phyloP scores from a whole-genome alignment of 2,113 vertebrate genomes.

The Oenanthe melanoleuca region DNA sequence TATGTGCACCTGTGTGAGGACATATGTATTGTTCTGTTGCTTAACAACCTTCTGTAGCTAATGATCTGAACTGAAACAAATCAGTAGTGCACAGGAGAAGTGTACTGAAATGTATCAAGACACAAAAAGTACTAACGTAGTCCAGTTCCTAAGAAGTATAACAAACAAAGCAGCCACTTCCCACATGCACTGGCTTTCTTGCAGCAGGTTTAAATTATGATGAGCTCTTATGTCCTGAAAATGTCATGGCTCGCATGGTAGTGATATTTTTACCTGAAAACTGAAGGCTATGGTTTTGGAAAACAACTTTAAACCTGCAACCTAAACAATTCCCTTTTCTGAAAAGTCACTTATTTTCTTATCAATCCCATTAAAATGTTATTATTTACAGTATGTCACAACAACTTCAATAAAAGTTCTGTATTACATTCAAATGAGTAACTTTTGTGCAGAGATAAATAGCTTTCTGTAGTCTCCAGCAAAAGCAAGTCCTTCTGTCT shows the following conservation, averaged over 20 bases:
- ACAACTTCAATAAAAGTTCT: not conserved
- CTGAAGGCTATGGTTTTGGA: not conserved
- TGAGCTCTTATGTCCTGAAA: not conserved
- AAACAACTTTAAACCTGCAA: not conserved
- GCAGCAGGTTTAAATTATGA: not conserved
- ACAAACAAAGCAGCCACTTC: not conserved
- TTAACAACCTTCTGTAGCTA: not conserved
- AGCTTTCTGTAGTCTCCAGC: not conserved
- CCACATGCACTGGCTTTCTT: not conserved
- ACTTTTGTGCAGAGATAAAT: not conserved
- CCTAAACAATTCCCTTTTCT: not conserved
- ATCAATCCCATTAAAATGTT: not conserved
- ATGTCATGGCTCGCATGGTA: not conserved
- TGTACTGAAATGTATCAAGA: not conserved
- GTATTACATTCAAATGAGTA: not conserved
- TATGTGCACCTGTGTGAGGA: not conserved
- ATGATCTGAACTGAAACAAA: not conserved
- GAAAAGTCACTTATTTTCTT: not conserved
- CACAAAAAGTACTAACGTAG: not conserved
- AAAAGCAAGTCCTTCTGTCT: not conserved
- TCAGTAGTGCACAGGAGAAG: not conserved
- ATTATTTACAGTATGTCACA: not conserved
- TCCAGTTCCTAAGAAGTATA: not conserved
- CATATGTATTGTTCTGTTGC: conserved; percentile 11
- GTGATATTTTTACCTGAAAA: not conserved